A percentile compares a stretch with the other conserved stretches of the same genome.
These are phyloP conservation scores for Marmota flaviventris DNA, from an alignment of 2,113 vertebrate genomes.

Conservation along the genomic window DNA sequence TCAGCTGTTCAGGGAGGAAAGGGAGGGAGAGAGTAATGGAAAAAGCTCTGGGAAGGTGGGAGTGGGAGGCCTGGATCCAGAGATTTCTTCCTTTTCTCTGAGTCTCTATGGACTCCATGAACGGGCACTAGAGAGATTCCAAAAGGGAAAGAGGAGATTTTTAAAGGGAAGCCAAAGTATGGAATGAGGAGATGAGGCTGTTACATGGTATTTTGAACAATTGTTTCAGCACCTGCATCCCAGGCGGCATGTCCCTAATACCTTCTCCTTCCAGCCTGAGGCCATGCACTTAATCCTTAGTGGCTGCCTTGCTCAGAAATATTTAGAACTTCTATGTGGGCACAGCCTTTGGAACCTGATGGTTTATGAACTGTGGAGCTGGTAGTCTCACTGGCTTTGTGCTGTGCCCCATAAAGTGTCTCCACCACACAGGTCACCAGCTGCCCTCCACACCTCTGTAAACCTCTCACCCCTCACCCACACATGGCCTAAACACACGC, in stretches of 20 bases:
- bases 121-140: background rate
- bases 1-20: constrained; percentile 16
- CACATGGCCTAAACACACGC: rapidly evolving
- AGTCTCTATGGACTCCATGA: background rate
- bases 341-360: background rate
- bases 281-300: background rate
- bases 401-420: background rate
- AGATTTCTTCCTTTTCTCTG: background rate
- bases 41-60: background rate
- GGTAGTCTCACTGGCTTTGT: background rate
- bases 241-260: background rate
- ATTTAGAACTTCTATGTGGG: background rate
- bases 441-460: too few relatives aligned
- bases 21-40: background rate
- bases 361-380: background rate
- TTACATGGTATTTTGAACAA: background rate
- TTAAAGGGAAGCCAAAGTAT: background rate
- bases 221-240: background rate
- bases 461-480: background rate
- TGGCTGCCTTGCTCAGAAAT: background rate
- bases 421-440: rapidly evolving
- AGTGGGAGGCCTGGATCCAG: background rate
- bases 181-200: background rate
- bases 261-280: background rate
- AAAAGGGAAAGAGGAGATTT: background rate